Evolutionary conservation across 2,113 vertebrate genomes (phyloP).

Genomic region (Mellivora capensis): DNA sequence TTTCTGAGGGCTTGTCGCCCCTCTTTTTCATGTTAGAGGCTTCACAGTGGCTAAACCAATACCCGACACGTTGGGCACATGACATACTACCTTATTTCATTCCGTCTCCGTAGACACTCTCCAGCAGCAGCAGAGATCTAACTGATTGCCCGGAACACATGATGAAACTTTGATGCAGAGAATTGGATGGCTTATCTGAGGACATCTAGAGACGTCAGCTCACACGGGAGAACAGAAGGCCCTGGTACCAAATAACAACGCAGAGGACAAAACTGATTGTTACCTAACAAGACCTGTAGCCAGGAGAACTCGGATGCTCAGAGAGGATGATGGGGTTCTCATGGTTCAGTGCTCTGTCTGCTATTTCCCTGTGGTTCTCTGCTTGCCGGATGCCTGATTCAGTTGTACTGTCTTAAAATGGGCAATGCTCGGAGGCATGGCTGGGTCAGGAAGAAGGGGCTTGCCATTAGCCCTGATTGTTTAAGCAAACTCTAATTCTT

Average conservation of each 20-base stretch:
- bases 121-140: not conserved
- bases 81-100: not conserved
- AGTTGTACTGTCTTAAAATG: slow-evolving; percentile 18
- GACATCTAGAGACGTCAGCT: not conserved
- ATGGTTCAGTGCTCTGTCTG: not conserved
- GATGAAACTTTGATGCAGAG: not conserved
- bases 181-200: not conserved
- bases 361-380: not conserved
- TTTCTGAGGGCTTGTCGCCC: not conserved
- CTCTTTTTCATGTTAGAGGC: not conserved
- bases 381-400: slow-evolving; percentile 38
- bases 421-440: not conserved
- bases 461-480: slow-evolving; percentile 69
- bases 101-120: not conserved
- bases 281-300: slow-evolving; percentile 2
- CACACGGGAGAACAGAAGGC: not conserved
- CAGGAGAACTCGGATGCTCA: not conserved
- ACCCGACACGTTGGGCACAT: not conserved
- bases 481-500: slow-evolving; percentile 41
- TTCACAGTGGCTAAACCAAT: not conserved
- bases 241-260: not conserved
- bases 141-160: not conserved
- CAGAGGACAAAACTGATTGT: slow-evolving; percentile 19
- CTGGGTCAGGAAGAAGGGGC: not conserved
- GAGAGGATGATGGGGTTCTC: not conserved